phyloP scores from a whole-genome alignment of 1,140 invertebrate species.

The Aphelinus certus region DNA sequence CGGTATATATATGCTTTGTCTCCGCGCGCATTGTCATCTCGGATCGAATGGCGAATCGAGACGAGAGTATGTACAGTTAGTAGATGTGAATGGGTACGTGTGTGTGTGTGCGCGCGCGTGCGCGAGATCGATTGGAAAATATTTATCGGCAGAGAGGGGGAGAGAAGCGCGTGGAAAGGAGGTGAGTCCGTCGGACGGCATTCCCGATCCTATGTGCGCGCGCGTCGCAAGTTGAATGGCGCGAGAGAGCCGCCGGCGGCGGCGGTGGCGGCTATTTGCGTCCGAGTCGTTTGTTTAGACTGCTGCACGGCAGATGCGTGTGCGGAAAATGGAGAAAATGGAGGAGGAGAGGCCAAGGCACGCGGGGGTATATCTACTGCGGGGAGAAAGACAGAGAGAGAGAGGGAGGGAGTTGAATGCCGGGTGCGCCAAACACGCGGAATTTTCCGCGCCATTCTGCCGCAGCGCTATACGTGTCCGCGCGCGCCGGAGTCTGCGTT shows the following conservation, averaged over 20 bases:
- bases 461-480: background rate
- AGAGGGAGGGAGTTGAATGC: constrained; percentile 23
- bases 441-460: background rate
- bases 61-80: too few species aligned
- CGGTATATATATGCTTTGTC: too few species aligned
- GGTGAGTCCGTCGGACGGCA: background rate
- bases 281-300: constrained; percentile 40
- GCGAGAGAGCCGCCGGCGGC: background rate
- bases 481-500: too few species aligned
- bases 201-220: constrained; percentile 9
- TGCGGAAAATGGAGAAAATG: constrained; percentile 38
- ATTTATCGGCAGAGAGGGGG: background rate
- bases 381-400: background rate
- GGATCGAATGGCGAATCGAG: too few species aligned
- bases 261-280: constrained; percentile 20
- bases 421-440: background rate
- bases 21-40: too few species aligned
- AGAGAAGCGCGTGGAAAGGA: background rate
- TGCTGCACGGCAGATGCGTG: background rate
- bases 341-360: background rate
- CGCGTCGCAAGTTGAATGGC: background rate
- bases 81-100: too few species aligned
- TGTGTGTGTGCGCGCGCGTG: background rate
- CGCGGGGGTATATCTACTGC: constrained; percentile 34
- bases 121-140: background rate